These are phyloP conservation scores for Microdon myrmicae DNA, from an alignment of 2,888 invertebrate genomes.

Conservation along the genomic window DNA sequence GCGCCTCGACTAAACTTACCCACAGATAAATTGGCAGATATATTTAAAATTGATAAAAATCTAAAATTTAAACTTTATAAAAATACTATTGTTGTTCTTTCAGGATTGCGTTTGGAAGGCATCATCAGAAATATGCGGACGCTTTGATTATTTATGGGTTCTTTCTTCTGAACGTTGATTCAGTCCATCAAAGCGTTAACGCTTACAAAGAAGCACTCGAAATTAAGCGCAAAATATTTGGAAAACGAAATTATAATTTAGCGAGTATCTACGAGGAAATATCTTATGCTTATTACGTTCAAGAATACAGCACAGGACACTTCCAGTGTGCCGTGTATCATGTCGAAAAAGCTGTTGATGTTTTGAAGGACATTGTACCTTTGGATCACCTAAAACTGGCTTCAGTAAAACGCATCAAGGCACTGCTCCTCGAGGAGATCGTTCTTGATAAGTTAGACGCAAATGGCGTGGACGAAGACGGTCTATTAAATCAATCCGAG, in stretches of 20 bases:
- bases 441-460: slow-evolving; percentile 79
- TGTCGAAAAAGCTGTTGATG: slow-evolving; percentile 83
- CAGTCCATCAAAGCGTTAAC: slow-evolving; percentile 83
- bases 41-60: no score
- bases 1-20: no score
- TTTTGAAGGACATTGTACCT: slow-evolving; percentile 83
- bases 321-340: slow-evolving; percentile 85
- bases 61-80: no score
- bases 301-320: slow-evolving; percentile 89
- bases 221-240: slow-evolving; percentile 81
- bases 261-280: slow-evolving; percentile 92
- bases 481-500: slow-evolving; percentile 82
- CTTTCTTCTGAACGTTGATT: slow-evolving; percentile 89
- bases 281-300: slow-evolving; percentile 91
- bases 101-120: slow-evolving; percentile 69
- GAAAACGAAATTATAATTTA: slow-evolving; percentile 85
- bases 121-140: slow-evolving; percentile 86
- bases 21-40: no score
- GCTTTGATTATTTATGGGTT: slow-evolving; percentile 90
- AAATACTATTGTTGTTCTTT: no score
- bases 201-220: slow-evolving; percentile 83
- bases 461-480: slow-evolving; percentile 68
- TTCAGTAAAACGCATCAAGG: slow-evolving; percentile 91
- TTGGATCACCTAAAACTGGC: slow-evolving; percentile 86
- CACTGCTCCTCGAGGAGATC: slow-evolving; percentile 91